Evolutionary conservation across 2,797 vertebrate genomes (phyloP).

Genomic region (Eupleurogrammus muticus): DNA sequence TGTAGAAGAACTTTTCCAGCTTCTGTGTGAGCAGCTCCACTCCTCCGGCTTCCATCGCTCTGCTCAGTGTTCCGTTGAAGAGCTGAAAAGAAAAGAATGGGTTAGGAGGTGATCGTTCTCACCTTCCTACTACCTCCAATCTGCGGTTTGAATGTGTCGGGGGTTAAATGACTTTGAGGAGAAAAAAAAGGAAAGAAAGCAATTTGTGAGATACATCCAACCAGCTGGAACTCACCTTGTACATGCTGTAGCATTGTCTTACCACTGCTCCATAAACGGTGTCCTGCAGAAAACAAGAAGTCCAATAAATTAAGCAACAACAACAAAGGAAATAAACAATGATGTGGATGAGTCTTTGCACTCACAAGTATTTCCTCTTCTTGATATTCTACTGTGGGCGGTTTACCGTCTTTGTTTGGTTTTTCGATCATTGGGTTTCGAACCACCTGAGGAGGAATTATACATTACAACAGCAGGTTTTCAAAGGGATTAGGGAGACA

Average conservation of each 20-base stretch:
- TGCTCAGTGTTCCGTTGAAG: conserved; percentile 94
- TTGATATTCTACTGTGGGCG: conserved; percentile 92
- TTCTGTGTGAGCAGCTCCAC: conserved; percentile 92
- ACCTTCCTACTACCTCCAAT: not conserved
- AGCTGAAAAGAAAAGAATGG: conserved; percentile 81
- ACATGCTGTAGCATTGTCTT: conserved; percentile 98
- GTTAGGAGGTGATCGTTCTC: not conserved
- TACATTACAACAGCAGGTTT: not conserved
- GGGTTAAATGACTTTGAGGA: not conserved
- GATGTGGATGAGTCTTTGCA: not conserved
- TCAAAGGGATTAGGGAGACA: not conserved
- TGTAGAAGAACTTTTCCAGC: conserved; percentile 98
- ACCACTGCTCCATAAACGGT: conserved; percentile 96
- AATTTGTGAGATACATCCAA: not conserved
- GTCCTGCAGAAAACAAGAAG: conserved; percentile 82
- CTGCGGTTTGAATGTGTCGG: not conserved
- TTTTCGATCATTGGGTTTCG: conserved; percentile 96
- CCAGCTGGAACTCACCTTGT: conserved; percentile 88
- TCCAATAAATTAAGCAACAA: not conserved
- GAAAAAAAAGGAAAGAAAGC: too few relatives aligned
- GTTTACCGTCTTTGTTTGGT: conserved; percentile 94
- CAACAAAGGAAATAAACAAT: not conserved
- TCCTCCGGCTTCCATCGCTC: conserved; percentile 92
- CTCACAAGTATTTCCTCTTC: conserved; percentile 97
- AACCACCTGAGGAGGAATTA: conserved; percentile 87